A percentile compares a stretch with the other conserved stretches of the same genome.
Conservation (phyloP, 1,140 invertebrate species). For the Drosophila parabipectinata region DNA sequence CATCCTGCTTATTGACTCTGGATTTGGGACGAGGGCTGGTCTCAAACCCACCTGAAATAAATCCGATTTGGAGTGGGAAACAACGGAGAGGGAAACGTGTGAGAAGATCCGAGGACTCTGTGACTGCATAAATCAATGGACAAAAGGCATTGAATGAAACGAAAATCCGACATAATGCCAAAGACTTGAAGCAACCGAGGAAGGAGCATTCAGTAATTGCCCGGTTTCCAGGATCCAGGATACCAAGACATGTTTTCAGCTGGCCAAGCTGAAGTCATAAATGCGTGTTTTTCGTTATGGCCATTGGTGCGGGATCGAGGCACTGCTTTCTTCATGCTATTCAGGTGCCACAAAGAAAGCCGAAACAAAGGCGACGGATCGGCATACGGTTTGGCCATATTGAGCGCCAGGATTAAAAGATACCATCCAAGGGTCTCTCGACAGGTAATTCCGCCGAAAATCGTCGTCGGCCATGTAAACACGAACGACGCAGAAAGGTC, state of each 20-base stretch:
- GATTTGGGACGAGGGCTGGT: conserved; percentile 32
- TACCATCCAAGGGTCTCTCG: conserved; percentile 30
- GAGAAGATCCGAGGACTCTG: conserved; percentile 19
- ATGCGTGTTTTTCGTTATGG: conserved; percentile 32
- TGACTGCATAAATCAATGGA: conserved; percentile 78
- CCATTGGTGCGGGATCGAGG: conserved; percentile 25
- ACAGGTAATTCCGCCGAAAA: conserved; percentile 50
- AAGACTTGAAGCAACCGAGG: conserved; percentile 10
- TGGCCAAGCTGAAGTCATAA: conserved; percentile 72
- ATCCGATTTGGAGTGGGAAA: conserved; percentile 60
- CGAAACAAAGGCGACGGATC: conserved; percentile 48
- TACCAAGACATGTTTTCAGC: conserved; percentile 57
- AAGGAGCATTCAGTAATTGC: conserved; percentile 51
- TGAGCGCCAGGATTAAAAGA: conserved; percentile 69
- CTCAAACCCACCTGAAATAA: conserved; percentile 70
- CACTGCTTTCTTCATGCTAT: conserved; percentile 25
- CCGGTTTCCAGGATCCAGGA: conserved; percentile 35
- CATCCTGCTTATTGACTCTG: conserved; percentile 46
- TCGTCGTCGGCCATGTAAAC: conserved; percentile 38
- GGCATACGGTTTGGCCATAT: conserved; percentile 55
- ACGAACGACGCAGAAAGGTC: conserved; percentile 5
- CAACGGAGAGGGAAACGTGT: conserved; percentile 16
- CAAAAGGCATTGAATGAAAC: conserved; percentile 62
- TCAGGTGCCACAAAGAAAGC: conserved; percentile 67
- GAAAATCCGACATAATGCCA: conserved; percentile 62